phyloP scores from a whole-genome alignment of 2,888 invertebrate genomes.

The Boloria euphrosyne region DNA sequence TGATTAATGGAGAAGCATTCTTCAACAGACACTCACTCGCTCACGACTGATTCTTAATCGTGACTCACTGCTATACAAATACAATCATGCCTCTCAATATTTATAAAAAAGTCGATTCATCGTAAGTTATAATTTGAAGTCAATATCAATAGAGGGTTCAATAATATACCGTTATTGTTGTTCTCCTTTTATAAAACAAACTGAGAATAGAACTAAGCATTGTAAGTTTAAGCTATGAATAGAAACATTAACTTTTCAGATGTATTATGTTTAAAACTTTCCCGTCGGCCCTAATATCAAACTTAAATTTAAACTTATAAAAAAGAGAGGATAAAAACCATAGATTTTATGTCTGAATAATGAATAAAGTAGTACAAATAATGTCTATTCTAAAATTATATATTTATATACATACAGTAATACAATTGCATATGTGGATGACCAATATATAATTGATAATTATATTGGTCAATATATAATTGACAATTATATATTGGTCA shows the following conservation, averaged over 20 bases:
- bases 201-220: slow-evolving; percentile 30
- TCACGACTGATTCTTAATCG: slow-evolving; percentile 52
- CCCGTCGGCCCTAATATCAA: slow-evolving; percentile 21
- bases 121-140: slow-evolving; percentile 33
- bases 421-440: too few species aligned
- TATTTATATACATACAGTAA: too few species aligned
- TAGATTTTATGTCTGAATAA: too few species aligned
- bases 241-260: slow-evolving; percentile 29
- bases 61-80: slow-evolving; percentile 51
- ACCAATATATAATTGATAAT: too few species aligned
- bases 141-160: slow-evolving; percentile 33
- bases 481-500: too few species aligned
- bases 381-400: too few species aligned
- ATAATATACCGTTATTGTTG: slow-evolving; percentile 34
- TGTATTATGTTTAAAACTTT: slow-evolving; percentile 33
- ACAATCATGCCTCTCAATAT: slow-evolving; percentile 48
- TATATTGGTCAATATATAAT: too few species aligned
- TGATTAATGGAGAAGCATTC: slow-evolving; percentile 70
- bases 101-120: slow-evolving; percentile 32
- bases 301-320: slow-evolving; percentile 6
- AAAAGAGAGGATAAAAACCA: neutral
- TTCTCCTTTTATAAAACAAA: slow-evolving; percentile 34
- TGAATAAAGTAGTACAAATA: too few species aligned
- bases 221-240: slow-evolving; percentile 31
- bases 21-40: slow-evolving; percentile 61